These are phyloP conservation scores for Drosophila buzzatii DNA, from an alignment of 2,888 invertebrate species.

Conservation along the genomic window DNA sequence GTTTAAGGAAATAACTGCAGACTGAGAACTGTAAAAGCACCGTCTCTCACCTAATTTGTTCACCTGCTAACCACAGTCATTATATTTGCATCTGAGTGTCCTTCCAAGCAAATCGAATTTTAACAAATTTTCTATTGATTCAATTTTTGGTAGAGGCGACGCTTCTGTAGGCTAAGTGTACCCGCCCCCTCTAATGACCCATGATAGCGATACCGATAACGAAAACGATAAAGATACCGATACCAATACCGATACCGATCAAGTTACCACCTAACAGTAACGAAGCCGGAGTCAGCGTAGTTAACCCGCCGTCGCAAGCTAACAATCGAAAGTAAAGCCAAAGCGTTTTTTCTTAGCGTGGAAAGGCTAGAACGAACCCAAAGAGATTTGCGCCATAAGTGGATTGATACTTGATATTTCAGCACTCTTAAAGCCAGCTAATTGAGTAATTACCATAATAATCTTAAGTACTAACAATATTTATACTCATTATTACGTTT, in stretches of 20 bases:
- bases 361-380: conserved; percentile 44
- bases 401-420: conserved; percentile 42
- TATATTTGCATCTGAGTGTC: conserved; percentile 20
- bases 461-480: conserved; percentile 22
- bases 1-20: conserved; percentile 38
- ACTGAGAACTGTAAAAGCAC: conserved; percentile 15
- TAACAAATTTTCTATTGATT: conserved; percentile 44
- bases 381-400: conserved; percentile 68
- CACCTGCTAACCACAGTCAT: conserved; percentile 29
- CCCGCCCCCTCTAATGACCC: conserved; percentile 37
- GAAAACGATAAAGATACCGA: conserved; percentile 16
- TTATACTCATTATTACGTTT: conserved; percentile 22
- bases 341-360: conserved; percentile 14
- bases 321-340: conserved; percentile 26
- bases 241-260: conserved; percentile 15
- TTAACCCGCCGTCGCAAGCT: conserved; percentile 61
- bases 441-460: conserved; percentile 32
- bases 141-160: conserved; percentile 66
- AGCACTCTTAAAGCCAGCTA: conserved; percentile 42
- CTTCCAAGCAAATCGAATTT: conserved; percentile 9
- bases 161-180: conserved; percentile 60
- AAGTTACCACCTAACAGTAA: conserved; percentile 9
- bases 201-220: conserved; percentile 26
- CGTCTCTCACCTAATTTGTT: conserved; percentile 34
- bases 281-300: conserved; percentile 36